These are phyloP conservation scores for Porites lobata DNA, from an alignment of 92 coral and sea anemone species.

Conservation along the genomic window DNA sequence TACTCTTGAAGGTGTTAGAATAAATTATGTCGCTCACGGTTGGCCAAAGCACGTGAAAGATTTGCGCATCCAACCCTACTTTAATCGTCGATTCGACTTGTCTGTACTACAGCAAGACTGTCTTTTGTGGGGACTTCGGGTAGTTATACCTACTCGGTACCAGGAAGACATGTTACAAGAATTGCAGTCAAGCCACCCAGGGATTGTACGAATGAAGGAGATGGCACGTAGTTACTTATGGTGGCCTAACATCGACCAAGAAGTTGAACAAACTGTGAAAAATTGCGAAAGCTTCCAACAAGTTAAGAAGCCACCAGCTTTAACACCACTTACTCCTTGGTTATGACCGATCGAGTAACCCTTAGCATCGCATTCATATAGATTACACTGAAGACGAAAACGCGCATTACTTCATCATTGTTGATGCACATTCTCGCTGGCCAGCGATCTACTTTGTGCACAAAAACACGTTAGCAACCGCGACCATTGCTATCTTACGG, in stretches of 20 bases:
- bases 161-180: conserved; percentile 40
- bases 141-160: conserved; percentile 17
- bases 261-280: conserved; percentile 8
- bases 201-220: conserved; percentile 46
- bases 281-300: conserved; percentile 11
- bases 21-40: conserved; percentile 19
- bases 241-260: conserved; percentile 43
- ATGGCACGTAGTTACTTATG: conserved; percentile 39
- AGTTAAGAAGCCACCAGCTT: conserved; percentile 30
- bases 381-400: conserved; percentile 42
- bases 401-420: conserved; percentile 3
- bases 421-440: conserved; percentile 45
- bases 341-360: conserved; percentile 20
- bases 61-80: conserved; percentile 33
- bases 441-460: conserved; percentile 36
- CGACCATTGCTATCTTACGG: conserved; percentile 7
- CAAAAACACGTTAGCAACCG: background rate
- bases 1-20: conserved; percentile 41
- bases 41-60: conserved; percentile 37
- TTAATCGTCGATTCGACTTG: conserved; percentile 14
- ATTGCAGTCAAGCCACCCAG: conserved; percentile 50
- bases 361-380: conserved; percentile 27
- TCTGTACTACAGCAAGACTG: conserved; percentile 36
- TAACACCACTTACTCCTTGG: conserved; percentile 51
- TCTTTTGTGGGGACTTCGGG: conserved; percentile 4